These are phyloP conservation scores for Leucoptera coffeella DNA, from an alignment of 2,888 invertebrate genomes.

Conservation along the genomic window DNA sequence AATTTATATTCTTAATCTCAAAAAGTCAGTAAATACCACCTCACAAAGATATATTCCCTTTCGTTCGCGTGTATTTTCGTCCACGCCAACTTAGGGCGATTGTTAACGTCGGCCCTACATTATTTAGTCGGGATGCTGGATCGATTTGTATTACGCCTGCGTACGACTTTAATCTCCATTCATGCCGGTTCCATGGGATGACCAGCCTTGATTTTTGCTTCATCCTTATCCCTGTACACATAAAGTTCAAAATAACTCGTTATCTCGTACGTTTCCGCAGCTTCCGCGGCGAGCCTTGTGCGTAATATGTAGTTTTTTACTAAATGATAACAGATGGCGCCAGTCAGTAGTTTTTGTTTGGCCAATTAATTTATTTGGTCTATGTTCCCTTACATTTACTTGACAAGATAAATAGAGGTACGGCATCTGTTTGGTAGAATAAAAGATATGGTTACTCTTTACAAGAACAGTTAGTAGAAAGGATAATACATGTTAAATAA, in stretches of 20 bases:
- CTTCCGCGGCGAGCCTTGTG: too few relatives aligned
- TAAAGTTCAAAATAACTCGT: too few relatives aligned
- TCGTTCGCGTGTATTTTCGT: not conserved
- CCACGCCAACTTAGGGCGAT: not conserved
- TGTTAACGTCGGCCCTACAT: slow-evolving; percentile 15
- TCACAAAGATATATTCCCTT: not conserved
- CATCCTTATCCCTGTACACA: too few relatives aligned
- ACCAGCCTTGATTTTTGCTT: not conserved
- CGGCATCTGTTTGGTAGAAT: too few relatives aligned
- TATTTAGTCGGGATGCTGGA: slow-evolving; percentile 28
- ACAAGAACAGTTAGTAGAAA: too few relatives aligned
- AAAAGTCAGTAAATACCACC: not conserved
- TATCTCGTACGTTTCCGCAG: too few relatives aligned
- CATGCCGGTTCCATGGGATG: slow-evolving; percentile 10
- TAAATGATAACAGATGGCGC: slow-evolving; percentile 22
- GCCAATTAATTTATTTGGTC: too few relatives aligned
- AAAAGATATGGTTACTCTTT: too few relatives aligned
- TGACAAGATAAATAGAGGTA: too few relatives aligned
- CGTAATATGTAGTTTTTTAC: slow-evolving; percentile 10
- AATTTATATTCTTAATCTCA: not conserved
- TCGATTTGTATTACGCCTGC: slow-evolving; percentile 40
- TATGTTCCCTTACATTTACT: too few relatives aligned
- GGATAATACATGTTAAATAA: too few relatives aligned
- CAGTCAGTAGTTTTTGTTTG: slow-evolving; percentile 9
- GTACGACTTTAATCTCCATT: slow-evolving; percentile 18